Evolutionary conservation across 2,113 vertebrate genomes (phyloP).

Genomic region (Herpetotheres cachinnans): DNA sequence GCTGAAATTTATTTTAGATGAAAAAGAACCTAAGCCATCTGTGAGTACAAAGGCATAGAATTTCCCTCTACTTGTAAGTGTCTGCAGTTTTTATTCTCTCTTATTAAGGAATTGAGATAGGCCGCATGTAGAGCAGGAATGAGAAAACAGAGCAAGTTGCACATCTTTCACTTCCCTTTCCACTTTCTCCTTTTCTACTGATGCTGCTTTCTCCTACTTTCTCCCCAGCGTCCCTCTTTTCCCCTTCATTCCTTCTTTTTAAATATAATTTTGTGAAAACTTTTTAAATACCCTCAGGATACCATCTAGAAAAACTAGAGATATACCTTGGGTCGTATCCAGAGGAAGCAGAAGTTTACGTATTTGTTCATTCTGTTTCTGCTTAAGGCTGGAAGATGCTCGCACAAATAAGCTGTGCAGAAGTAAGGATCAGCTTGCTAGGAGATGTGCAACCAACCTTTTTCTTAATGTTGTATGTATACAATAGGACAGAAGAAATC

Average conservation of each 20-base stretch:
- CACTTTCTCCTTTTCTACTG: neutral
- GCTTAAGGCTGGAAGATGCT: neutral
- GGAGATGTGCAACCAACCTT: neutral
- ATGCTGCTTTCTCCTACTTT: neutral
- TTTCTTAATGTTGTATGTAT: neutral
- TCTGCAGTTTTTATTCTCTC: neutral
- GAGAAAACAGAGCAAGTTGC: neutral
- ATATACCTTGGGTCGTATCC: neutral
- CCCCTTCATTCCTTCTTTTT: neutral
- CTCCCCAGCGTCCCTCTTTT: neutral
- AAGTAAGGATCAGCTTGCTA: neutral
- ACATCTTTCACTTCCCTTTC: neutral
- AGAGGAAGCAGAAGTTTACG: neutral
- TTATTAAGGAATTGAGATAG: neutral
- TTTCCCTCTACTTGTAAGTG: neutral
- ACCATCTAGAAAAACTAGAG: neutral
- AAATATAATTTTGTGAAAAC: neutral
- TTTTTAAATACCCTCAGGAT: neutral
- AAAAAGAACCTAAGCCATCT: neutral
- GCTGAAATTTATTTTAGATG: neutral
- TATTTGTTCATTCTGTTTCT: neutral
- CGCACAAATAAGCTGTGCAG: neutral
- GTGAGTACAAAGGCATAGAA: neutral
- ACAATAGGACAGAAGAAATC: neutral
- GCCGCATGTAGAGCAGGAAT: too few species aligned